Conservation (phyloP, 1,140 invertebrate species). For the Rhyzopertha dominica region DNA sequence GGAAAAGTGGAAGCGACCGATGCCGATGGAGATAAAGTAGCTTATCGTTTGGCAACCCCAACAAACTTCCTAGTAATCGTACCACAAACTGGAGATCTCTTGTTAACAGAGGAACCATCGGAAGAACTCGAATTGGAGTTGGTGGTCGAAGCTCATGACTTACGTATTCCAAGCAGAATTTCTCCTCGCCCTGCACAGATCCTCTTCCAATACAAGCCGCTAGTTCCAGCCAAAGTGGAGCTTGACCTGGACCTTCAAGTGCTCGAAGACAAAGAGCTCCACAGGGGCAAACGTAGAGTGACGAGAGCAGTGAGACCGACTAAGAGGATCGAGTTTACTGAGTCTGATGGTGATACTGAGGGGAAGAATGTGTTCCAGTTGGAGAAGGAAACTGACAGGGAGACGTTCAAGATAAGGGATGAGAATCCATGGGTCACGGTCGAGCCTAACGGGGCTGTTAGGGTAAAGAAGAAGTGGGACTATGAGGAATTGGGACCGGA, state of each 20-base stretch:
- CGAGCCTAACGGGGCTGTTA: slow-evolving; percentile 83
- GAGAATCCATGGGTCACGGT: slow-evolving; percentile 93
- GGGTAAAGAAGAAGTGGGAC: slow-evolving; percentile 94
- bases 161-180: slow-evolving; percentile 63
- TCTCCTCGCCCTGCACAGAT: slow-evolving; percentile 67
- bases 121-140: slow-evolving; percentile 63
- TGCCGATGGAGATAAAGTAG: slow-evolving; percentile 80
- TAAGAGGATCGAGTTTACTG: slow-evolving; percentile 86
- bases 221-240: slow-evolving; percentile 47
- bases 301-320: slow-evolving; percentile 85
- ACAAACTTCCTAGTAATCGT: slow-evolving; percentile 79
- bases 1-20: slow-evolving; percentile 78
- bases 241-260: slow-evolving; percentile 53
- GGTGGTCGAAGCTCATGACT: slow-evolving; percentile 75
- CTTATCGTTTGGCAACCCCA: slow-evolving; percentile 72
- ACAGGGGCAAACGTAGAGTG: slow-evolving; percentile 72
- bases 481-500: slow-evolving; percentile 92
- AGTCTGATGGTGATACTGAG: slow-evolving; percentile 83
- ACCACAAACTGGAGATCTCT: slow-evolving; percentile 84
- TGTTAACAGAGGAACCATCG: slow-evolving; percentile 68
- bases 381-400: slow-evolving; percentile 86
- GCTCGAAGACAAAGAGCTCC: slow-evolving; percentile 47
- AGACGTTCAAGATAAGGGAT: slow-evolving; percentile 89
- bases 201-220: slow-evolving; percentile 66
- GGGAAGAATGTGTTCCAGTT: slow-evolving; percentile 83